Evolutionary conservation across 2,888 invertebrate species (phyloP).

Genomic region (Euplagia quadripunctaria): DNA sequence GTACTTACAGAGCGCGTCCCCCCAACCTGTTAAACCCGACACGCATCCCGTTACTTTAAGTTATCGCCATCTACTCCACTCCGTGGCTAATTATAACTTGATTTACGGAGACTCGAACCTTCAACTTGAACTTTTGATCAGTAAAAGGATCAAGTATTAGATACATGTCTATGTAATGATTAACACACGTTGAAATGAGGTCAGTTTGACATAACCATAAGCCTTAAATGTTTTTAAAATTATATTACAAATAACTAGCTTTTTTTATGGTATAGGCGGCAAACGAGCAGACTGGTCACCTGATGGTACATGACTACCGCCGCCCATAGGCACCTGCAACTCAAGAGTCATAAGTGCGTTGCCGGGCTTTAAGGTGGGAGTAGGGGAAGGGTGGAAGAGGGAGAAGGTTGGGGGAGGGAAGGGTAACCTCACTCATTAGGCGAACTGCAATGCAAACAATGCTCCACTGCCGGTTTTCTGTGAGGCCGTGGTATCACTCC

Average conservation of each 20-base stretch:
- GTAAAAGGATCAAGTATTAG: conserved; percentile 11
- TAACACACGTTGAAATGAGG: neutral
- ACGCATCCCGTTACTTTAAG: conserved; percentile 35
- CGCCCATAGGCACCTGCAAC: no score
- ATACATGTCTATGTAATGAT: neutral
- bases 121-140: conserved; percentile 11
- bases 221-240: neutral
- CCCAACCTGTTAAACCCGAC: conserved; percentile 37
- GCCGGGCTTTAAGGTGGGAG: no score
- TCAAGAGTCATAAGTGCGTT: no score
- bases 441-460: no score
- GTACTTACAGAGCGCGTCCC: conserved; percentile 15
- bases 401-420: no score
- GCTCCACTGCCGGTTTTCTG: no score
- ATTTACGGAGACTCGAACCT: conserved; percentile 31
- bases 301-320: no score
- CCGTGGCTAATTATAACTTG: conserved; percentile 37
- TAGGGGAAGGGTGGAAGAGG: no score
- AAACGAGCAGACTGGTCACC: no score
- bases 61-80: conserved; percentile 31
- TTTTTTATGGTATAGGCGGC: no score
- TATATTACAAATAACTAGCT: neutral
- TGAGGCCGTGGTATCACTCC: no score
- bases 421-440: no score
- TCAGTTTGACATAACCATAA: neutral